These are phyloP conservation scores for Danaus melanippus DNA, from an alignment of 1,140 invertebrate genomes.

Conservation along the genomic window DNA sequence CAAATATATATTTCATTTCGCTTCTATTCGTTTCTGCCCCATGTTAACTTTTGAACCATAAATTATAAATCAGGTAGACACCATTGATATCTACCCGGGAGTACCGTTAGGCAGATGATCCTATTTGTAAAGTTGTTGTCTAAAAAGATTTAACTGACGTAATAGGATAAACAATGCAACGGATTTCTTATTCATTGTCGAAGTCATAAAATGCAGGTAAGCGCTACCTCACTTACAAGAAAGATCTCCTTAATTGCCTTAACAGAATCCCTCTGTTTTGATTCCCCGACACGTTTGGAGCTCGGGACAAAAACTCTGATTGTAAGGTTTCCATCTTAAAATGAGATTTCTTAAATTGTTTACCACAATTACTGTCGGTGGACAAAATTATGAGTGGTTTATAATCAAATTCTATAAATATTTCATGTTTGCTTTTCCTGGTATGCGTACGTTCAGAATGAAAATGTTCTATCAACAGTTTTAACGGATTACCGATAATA, in stretches of 20 bases:
- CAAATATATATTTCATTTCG: conserved; percentile 6
- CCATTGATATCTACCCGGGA: conserved; percentile 27
- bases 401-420: conserved; percentile 4
- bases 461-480: conserved; percentile 1
- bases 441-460: background rate
- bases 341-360: conserved; percentile 36
- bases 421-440: no score
- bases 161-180: conserved; percentile 54
- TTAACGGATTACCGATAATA: conserved; percentile 19
- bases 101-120: conserved; percentile 58
- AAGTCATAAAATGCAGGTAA: conserved; percentile 60
- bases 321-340: conserved; percentile 35
- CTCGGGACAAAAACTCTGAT: conserved; percentile 35
- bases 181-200: conserved; percentile 41
- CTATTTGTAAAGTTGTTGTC: conserved; percentile 42
- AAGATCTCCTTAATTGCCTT: conserved; percentile 54
- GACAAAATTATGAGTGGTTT: conserved; percentile 27
- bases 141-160: conserved; percentile 48
- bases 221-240: conserved; percentile 54
- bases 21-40: background rate
- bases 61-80: conserved; percentile 43
- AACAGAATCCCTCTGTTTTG: conserved; percentile 43
- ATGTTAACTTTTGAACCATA: conserved; percentile 23
- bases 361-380: conserved; percentile 33
- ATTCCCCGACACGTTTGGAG: conserved; percentile 42